phyloP scores from a whole-genome alignment of 2,797 vertebrate genomes.

The Setipinna tenuifilis region DNA sequence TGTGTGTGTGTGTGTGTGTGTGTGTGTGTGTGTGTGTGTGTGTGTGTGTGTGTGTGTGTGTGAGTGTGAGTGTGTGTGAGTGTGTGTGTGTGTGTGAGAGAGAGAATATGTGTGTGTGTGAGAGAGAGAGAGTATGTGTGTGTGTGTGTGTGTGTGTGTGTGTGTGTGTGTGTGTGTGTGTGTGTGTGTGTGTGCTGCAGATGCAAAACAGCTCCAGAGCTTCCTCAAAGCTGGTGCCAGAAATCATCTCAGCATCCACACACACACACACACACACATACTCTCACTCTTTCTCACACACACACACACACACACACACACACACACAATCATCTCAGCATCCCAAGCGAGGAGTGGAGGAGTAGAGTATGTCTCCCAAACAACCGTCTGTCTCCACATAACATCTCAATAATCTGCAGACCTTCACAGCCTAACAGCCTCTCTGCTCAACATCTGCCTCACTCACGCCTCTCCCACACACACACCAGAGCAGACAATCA shows the following conservation, averaged over 20 bases:
- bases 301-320: no score
- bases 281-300: no score
- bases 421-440: constrained; percentile 24
- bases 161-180: background rate
- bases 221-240: background rate
- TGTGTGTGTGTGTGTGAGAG: background rate
- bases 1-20: no score
- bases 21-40: background rate
- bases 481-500: no score
- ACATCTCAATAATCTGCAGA: background rate
- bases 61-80: background rate
- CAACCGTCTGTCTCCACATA: background rate
- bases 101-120: background rate
- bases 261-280: no score
- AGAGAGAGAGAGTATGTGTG: background rate
- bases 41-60: background rate
- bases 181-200: no score
- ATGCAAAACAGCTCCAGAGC: constrained; percentile 9
- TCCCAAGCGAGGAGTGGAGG: no score
- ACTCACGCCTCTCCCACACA: no score
- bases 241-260: no score
- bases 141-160: background rate
- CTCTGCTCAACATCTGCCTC: constrained; percentile 26
- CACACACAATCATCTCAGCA: no score
- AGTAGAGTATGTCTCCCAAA: constrained; percentile 20